These are phyloP conservation scores for Oopsacas minuta DNA, from an alignment of 37 sponge, comb jelly and placozoan genomes.

Conservation along the genomic window DNA sequence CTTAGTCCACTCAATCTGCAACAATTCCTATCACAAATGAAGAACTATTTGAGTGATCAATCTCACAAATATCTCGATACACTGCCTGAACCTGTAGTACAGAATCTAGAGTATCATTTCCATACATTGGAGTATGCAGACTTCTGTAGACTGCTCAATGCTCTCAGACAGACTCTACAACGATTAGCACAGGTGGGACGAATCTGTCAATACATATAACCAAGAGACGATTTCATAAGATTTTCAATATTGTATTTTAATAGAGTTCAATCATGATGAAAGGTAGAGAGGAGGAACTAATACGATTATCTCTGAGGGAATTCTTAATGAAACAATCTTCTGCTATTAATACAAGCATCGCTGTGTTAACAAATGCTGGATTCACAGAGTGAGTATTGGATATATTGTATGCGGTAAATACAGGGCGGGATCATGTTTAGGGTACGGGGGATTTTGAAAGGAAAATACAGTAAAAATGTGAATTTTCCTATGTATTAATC, in stretches of 20 bases:
- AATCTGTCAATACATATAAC: too few species aligned
- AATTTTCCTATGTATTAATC: too few species aligned
- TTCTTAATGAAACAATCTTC: background rate
- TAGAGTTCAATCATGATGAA: background rate
- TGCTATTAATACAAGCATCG: too few species aligned
- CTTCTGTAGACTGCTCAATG: constrained; percentile 20
- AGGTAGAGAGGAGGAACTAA: background rate
- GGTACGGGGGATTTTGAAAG: too few species aligned
- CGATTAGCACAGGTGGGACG: background rate
- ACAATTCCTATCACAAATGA: constrained; percentile 1
- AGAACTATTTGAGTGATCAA: background rate
- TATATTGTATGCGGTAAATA: too few species aligned
- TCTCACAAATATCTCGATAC: background rate
- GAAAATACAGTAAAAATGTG: too few species aligned
- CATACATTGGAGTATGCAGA: constrained; percentile 1
- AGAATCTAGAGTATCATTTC: constrained; percentile 4
- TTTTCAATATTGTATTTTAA: background rate
- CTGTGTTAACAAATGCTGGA: background rate
- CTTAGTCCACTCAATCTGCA: background rate
- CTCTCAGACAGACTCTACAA: constrained; percentile 8
- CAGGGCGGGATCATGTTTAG: too few species aligned
- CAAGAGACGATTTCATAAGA: background rate
- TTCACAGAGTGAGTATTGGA: background rate
- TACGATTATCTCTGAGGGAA: background rate
- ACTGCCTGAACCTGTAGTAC: background rate